Evolutionary conservation across 2,888 invertebrate species (phyloP), one percentile per base, ranked within the genome.

Genomic region (Incurvaria masculella): DNA sequence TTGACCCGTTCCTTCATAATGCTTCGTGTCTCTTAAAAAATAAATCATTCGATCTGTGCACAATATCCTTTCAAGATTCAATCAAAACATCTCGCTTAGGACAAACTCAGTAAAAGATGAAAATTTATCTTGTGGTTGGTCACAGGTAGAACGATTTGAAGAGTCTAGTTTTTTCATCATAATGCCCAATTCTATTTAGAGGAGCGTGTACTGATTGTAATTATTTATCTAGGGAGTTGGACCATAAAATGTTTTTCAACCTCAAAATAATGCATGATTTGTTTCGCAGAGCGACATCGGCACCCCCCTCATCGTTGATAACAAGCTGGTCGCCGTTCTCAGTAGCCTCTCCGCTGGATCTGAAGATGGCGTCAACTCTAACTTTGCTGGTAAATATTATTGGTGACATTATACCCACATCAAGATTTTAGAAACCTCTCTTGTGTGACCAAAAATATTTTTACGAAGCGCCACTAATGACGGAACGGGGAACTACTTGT

Each of bases 281-380:
- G 17, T 42, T 46, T 61, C 56, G 2, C 59, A 73, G 73, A 64
- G 52, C 49, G 73, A 74, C 49, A 0, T 56, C 6, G 73, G 73
- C 5, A 62, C 67, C 2, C 56, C 71, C 3, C 48, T 73, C n/a
- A 63, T 70, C 4, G 52, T 16, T 2, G 52, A 64, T 2, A 66
- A 62, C 2, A 57, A 53, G 0, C 66, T 62, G 38, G 18, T 60
- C 42, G 72, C 61, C 10, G 1, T 72, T 2, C 55, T 70, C 21
- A 48, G 54, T 18, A n/a, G 10, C 21, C 27, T 3, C 47, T 23
- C 11, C 2, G 52, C 50, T 2, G 56, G 49, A n/a, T n/a, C n/a
- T 0, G 45, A 42, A 6, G 42, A 43, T 42, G 47, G 59, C 59
- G 49, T 54, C 51, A 50, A 26, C 21, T 18, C 14, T 27, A 8